phyloP scores from a whole-genome alignment of 1,140 invertebrate species.

The Drosophila kanapiae region DNA sequence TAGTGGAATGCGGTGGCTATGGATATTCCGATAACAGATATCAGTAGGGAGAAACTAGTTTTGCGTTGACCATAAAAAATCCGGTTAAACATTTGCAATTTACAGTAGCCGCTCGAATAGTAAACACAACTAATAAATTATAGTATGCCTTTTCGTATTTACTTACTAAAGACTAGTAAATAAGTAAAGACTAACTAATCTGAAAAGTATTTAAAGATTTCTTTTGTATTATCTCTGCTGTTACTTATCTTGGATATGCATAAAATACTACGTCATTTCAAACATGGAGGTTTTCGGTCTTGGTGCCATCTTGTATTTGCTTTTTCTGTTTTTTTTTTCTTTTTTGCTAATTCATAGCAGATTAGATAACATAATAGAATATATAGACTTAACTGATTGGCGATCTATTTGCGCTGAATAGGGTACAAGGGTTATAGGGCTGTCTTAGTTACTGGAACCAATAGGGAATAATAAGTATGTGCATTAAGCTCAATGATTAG shows the following conservation, averaged over 20 bases:
- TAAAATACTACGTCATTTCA: slow-evolving; percentile 26
- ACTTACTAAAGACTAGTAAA: not conserved
- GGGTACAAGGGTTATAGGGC: slow-evolving; percentile 46
- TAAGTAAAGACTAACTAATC: not conserved
- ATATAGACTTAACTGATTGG: slow-evolving; percentile 32
- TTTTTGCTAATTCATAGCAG: slow-evolving; percentile 33
- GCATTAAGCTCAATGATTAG: slow-evolving; percentile 6
- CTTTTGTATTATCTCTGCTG: not conserved
- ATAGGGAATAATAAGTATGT: not conserved
- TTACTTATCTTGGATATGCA: slow-evolving; percentile 26
- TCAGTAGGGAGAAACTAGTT: slow-evolving; percentile 21
- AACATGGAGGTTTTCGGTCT: slow-evolving; percentile 23
- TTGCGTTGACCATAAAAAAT: slow-evolving; percentile 24
- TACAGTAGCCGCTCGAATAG: not conserved
- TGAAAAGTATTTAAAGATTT: slow-evolving; percentile 7
- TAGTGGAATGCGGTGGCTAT: slow-evolving; percentile 5
- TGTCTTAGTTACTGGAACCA: slow-evolving; percentile 5
- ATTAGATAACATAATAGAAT: slow-evolving; percentile 46
- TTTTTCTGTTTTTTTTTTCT: too few relatives aligned
- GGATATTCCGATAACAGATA: slow-evolving; percentile 16
- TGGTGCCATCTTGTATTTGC: slow-evolving; percentile 26
- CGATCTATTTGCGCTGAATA: slow-evolving; percentile 35
- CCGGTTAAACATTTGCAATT: slow-evolving; percentile 5
- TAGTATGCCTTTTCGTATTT: too few relatives aligned
- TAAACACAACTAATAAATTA: slow-evolving; percentile 5